A percentile compares a stretch with the other conserved stretches of the same genome.
phyloP scores from a whole-genome alignment of 2,888 invertebrate genomes.

The Gastrophysa polygoni region DNA sequence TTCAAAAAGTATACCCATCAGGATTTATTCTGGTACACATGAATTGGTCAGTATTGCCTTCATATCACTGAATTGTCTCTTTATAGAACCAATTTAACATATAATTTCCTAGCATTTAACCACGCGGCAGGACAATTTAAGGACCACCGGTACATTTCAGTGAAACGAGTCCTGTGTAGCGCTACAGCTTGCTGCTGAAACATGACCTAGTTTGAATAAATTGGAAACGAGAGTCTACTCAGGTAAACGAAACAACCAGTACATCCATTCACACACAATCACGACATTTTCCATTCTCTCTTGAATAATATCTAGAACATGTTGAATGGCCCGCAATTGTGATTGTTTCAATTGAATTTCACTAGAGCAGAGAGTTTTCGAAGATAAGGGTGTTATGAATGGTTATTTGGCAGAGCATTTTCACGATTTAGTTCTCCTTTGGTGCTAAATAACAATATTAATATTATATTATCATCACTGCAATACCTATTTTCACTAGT shows the following conservation, averaged over 20 bases:
- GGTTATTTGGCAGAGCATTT: neutral
- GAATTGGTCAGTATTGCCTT: no score
- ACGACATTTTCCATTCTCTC: constrained; percentile 12
- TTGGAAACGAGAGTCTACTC: neutral
- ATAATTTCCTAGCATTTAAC: no score
- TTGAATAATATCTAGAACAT: constrained; percentile 17
- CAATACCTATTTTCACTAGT: no score
- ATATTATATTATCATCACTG: no score
- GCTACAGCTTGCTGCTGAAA: neutral
- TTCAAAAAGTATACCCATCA: no score
- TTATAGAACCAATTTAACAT: no score
- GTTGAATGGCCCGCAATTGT: constrained; percentile 12
- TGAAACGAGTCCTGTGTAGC: no score
- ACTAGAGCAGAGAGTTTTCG: constrained; percentile 7
- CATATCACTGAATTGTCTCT: no score
- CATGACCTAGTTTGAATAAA: neutral
- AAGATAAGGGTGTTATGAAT: constrained; percentile 7
- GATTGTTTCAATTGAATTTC: constrained; percentile 22
- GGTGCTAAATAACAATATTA: no score
- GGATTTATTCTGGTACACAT: no score
- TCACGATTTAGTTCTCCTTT: neutral
- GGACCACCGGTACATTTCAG: no score
- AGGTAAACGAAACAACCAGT: constrained; percentile 7
- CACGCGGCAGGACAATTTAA: no score
- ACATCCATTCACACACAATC: neutral